phyloP scores from a whole-genome alignment of 2,113 vertebrate species.

The Coptodon rendalli region DNA sequence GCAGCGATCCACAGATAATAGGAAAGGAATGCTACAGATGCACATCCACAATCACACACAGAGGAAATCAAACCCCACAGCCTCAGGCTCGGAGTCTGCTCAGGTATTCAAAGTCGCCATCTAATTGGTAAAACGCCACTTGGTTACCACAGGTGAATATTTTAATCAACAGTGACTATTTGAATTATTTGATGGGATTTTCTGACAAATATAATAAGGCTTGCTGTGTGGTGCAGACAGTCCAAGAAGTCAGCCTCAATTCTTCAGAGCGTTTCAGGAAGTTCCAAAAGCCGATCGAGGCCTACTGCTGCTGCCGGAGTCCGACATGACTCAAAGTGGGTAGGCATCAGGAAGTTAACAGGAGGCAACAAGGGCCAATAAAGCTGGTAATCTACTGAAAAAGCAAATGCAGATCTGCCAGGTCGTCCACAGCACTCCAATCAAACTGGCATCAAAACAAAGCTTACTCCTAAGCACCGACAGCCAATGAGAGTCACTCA shows the following conservation, averaged over 20 bases:
- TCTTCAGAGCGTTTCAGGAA: background rate
- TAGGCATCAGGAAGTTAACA: background rate
- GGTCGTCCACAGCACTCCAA: background rate
- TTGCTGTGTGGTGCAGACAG: background rate
- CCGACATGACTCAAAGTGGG: background rate
- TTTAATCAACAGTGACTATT: background rate
- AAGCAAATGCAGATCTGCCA: background rate
- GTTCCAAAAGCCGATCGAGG: background rate
- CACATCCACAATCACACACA: background rate
- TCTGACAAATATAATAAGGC: background rate
- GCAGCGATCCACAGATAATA: background rate
- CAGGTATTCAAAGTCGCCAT: background rate
- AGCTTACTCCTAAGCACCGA: accelerated
- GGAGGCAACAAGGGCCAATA: background rate
- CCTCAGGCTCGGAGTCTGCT: background rate
- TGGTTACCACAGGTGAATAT: background rate
- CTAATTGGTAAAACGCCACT: background rate
- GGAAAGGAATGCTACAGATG: background rate
- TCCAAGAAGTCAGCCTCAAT: background rate
- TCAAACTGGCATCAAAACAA: background rate
- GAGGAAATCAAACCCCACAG: background rate
- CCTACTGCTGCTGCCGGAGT: background rate
- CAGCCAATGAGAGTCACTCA: background rate
- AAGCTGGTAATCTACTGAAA: background rate
- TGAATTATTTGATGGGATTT: background rate